These are phyloP conservation scores for Brachyopa scutellaris DNA, from an alignment of 2,888 invertebrate species.

Conservation along the genomic window DNA sequence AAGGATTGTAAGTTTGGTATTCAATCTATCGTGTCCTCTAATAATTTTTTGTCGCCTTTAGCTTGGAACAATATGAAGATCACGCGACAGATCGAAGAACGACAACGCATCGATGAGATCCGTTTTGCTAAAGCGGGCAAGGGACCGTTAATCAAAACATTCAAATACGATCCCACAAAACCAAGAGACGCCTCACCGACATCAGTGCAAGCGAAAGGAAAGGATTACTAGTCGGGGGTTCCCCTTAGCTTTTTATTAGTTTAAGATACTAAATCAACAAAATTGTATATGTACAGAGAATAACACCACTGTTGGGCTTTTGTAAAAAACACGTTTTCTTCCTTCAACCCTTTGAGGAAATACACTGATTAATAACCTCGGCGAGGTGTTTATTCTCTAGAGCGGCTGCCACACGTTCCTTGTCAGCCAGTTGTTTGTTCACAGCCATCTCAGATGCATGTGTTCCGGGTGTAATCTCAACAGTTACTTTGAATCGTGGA, in stretches of 20 bases:
- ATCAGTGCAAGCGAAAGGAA: slow-evolving; percentile 82
- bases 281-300: slow-evolving; percentile 68
- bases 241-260: slow-evolving; percentile 38
- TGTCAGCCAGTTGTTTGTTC: slow-evolving; percentile 98
- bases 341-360: slow-evolving; percentile 80
- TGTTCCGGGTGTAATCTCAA: slow-evolving; percentile 94
- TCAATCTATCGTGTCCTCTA: too few relatives aligned
- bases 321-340: slow-evolving; percentile 5
- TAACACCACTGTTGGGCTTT: slow-evolving; percentile 35
- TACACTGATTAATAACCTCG: slow-evolving; percentile 97
- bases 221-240: slow-evolving; percentile 75
- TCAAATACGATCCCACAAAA: slow-evolving; percentile 91
- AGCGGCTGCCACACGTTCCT: slow-evolving; percentile 98
- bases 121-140: slow-evolving; percentile 92
- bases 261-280: slow-evolving; percentile 43
- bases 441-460: slow-evolving; percentile 96
- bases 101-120: slow-evolving; percentile 89
- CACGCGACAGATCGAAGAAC: slow-evolving; percentile 88
- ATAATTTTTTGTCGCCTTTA: too few relatives aligned
- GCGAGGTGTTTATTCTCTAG: slow-evolving; percentile 95
- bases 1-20: slow-evolving; percentile 92
- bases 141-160: slow-evolving; percentile 94
- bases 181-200: slow-evolving; percentile 80
- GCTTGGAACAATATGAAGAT: slow-evolving; percentile 93
- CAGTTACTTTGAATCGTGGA: slow-evolving; percentile 91